Base-by-base conservation (phyloP, 1,140 invertebrate species). In the Zaprionus ornatus region DNA sequence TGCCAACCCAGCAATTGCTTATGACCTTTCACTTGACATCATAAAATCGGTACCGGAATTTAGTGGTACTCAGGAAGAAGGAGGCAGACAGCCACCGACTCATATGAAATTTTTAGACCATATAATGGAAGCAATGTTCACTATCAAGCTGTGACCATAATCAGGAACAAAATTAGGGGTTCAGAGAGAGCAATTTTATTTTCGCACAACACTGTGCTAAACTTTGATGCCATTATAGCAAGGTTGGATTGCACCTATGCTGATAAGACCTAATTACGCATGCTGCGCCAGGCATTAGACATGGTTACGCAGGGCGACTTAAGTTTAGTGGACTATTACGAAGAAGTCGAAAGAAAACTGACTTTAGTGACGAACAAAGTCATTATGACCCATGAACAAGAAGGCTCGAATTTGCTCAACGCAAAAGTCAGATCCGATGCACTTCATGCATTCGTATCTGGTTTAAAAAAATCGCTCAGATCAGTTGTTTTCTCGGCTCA, bases 191-290 rank as follows among this genome's bases (percentile, higher is more conserved):
- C 63, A 2, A 48, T 74, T 6, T 27, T 80, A 9, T 40, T 72
- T 1, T 73, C 64, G 25, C 73, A 67, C 12, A 57, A 59, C 9
- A 82, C 66, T 13, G 67, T 74, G n/a, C 56, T 79, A 10, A 80
- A 80, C 63, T 79, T 79, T 23, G 59, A 73, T 10, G 76, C 79
- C 10, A 79, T 79, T 48, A 69, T 79, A 45, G 54, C 37, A 50
- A 35, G 74, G 5, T 35, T 82, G 3, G 71, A 82, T 52, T 77
- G 64, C 25, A 76, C 70, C n/a, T 77, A 74, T 35, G 37, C 48
- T 17, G 77, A 74, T 37, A 79, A 79, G 19, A 27, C 68, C 17
- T 65, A 69, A 23, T 59, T 79, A 10, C 74, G 73, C 42, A 40
- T 77, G 7, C 42, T 82, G 9, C 60, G 79, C 17, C 74, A 74